A percentile compares a stretch with the other conserved stretches of the same genome.
These are phyloP conservation scores for Piezodorus guildinii DNA, from an alignment of 1,140 invertebrate genomes.

Conservation along the genomic window DNA sequence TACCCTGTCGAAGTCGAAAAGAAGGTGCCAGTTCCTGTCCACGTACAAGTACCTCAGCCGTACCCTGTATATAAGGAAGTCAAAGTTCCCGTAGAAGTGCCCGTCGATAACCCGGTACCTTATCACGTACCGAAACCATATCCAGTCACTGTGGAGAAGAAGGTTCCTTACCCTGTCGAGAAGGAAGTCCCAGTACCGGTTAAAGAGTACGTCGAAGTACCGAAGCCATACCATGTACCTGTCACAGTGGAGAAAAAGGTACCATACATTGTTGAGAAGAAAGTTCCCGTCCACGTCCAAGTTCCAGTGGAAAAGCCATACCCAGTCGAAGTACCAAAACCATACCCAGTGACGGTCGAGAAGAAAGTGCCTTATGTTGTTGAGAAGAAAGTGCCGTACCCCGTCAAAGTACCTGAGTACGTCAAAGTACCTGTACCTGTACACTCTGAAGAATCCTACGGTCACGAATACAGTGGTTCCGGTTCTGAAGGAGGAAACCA, in stretches of 20 bases:
- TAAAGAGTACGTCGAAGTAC: constrained; percentile 22
- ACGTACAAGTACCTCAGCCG: constrained; percentile 23
- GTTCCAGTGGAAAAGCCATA: constrained; percentile 27
- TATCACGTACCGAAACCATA: constrained; percentile 35
- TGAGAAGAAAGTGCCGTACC: constrained; percentile 5
- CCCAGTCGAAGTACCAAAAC: constrained; percentile 27
- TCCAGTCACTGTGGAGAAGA: constrained; percentile 51
- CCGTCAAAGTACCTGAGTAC: constrained; percentile 1
- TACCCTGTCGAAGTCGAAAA: constrained; percentile 27
- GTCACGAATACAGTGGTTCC: no score
- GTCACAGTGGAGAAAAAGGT: constrained; percentile 55
- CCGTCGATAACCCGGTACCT: constrained; percentile 40
- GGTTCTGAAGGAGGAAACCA: no score
- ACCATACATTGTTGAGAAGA: constrained; percentile 36
- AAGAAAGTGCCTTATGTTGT: constrained; percentile 5
- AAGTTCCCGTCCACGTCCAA: constrained; percentile 26
- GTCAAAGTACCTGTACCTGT: not conserved
- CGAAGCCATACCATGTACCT: constrained; percentile 35
- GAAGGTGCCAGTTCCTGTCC: constrained; percentile 27
- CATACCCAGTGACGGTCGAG: constrained; percentile 17
- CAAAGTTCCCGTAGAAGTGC: constrained; percentile 40
- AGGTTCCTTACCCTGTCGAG: constrained; percentile 44
- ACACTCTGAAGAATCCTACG: no score
- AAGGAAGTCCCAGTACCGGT: constrained; percentile 25
- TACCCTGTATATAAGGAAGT: constrained; percentile 49